Percentiles rank a stretch among this genome's conserved stretches.
Evolutionary conservation across 2,113 vertebrate genomes (phyloP).

Genomic region (Sitta europaea): DNA sequence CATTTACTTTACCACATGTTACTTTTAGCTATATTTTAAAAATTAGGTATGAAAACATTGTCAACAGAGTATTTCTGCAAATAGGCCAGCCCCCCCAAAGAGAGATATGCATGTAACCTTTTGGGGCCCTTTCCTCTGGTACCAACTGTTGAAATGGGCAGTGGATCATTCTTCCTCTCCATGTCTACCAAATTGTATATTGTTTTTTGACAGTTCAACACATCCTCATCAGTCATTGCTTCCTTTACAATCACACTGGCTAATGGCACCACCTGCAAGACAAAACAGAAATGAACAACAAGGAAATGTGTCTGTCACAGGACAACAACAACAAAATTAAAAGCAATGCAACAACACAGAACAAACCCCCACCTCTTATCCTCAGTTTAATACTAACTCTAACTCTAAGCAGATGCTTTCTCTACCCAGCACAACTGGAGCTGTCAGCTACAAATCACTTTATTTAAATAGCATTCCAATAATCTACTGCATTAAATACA

Average conservation of each 20-base stretch:
- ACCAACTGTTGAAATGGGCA: constrained; percentile 97
- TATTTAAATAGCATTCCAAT: background rate
- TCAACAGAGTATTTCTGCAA: background rate
- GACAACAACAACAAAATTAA: background rate
- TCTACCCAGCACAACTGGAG: background rate
- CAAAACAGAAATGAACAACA: background rate
- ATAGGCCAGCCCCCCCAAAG: background rate
- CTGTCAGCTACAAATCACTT: background rate
- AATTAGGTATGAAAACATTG: background rate
- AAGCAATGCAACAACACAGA: background rate
- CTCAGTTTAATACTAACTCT: background rate
- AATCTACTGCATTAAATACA: background rate
- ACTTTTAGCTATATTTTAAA: background rate
- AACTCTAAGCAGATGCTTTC: background rate
- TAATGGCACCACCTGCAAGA: constrained; percentile 89
- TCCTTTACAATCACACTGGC: constrained; percentile 97
- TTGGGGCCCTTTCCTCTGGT: constrained; percentile 98
- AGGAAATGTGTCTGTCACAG: background rate
- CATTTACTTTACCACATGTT: background rate
- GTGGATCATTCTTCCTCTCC: constrained; percentile 97
- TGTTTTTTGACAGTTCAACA: constrained; percentile 96
- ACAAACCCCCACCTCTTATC: background rate
- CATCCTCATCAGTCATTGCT: constrained; percentile 90
- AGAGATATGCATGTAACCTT: constrained; percentile 73
- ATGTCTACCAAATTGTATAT: constrained; percentile 98